Evolutionary conservation across 1,140 invertebrate species (phyloP).

Genomic region (Drosophila sulfurigaster): DNA sequence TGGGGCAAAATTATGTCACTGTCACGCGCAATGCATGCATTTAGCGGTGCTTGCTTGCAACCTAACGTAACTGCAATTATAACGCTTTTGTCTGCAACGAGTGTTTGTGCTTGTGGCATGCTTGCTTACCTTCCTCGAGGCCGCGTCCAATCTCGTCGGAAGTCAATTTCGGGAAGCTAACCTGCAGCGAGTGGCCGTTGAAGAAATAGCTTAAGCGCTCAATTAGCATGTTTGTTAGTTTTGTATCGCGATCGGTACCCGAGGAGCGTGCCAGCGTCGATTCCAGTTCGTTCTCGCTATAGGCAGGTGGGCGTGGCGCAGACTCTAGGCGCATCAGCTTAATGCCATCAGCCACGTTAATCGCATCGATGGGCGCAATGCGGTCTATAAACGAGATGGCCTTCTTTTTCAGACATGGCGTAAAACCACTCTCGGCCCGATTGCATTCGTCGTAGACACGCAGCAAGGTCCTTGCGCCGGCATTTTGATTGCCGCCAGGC

Average conservation of each 20-base stretch:
- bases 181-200: constrained; percentile 90
- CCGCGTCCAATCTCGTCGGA: constrained; percentile 89
- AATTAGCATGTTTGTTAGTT: constrained; percentile 89
- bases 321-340: constrained; percentile 87
- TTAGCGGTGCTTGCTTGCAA: constrained; percentile 53
- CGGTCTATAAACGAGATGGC: constrained; percentile 91
- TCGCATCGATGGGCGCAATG: constrained; percentile 88
- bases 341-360: constrained; percentile 88
- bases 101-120: constrained; percentile 23
- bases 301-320: constrained; percentile 69
- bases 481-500: constrained; percentile 58
- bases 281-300: constrained; percentile 89
- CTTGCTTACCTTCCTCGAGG: constrained; percentile 90
- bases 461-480: constrained; percentile 86
- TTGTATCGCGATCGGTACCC: constrained; percentile 87
- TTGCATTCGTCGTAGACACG: constrained; percentile 89
- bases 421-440: constrained; percentile 87
- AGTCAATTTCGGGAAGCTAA: constrained; percentile 90
- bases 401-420: constrained; percentile 92
- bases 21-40: constrained; percentile 77
- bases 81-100: constrained; percentile 17
- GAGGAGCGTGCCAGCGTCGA: constrained; percentile 87
- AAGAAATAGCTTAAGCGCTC: constrained; percentile 90
- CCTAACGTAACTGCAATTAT: constrained; percentile 67
- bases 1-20: constrained; percentile 77